A percentile compares a stretch with the other conserved stretches of the same genome.
Evolutionary conservation across 1,140 invertebrate genomes (phyloP).

Genomic region (Drosophila suzukii): DNA sequence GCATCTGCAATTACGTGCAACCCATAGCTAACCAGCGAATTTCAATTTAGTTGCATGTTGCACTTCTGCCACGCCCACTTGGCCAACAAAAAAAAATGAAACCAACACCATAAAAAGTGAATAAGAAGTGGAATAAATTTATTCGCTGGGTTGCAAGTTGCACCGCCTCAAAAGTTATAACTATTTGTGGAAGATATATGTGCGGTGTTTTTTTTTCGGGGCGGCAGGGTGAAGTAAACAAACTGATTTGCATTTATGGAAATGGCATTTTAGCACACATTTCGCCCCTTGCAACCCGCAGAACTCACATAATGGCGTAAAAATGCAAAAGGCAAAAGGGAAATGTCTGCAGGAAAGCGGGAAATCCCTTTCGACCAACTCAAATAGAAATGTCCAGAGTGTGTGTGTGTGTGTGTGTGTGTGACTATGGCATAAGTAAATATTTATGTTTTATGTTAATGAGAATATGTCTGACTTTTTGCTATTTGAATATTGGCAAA

Average conservation of each 20-base stretch:
- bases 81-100: background rate
- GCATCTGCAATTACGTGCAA: constrained; percentile 46
- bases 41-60: constrained; percentile 58
- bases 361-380: constrained; percentile 58
- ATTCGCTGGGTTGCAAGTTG: constrained; percentile 22
- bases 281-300: constrained; percentile 24
- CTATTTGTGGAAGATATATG: constrained; percentile 70
- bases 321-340: constrained; percentile 72
- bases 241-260: constrained; percentile 83
- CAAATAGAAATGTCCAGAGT: constrained; percentile 71
- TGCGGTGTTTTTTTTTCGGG: constrained; percentile 1
- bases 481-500: constrained; percentile 82
- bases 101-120: constrained; percentile 35
- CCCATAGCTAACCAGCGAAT: constrained; percentile 40
- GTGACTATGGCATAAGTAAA: constrained; percentile 74
- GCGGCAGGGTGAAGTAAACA: constrained; percentile 62
- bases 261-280: constrained; percentile 70
- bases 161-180: constrained; percentile 65
- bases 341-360: constrained; percentile 46
- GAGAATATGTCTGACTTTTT: constrained; percentile 83
- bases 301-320: constrained; percentile 65
- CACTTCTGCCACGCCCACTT: constrained; percentile 40
- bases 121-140: constrained; percentile 60
- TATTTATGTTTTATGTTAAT: constrained; percentile 84
- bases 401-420: constrained; percentile 36